These are phyloP conservation scores for Vireo altiloquus DNA, from an alignment of 2,113 vertebrate species.

Conservation along the genomic window DNA sequence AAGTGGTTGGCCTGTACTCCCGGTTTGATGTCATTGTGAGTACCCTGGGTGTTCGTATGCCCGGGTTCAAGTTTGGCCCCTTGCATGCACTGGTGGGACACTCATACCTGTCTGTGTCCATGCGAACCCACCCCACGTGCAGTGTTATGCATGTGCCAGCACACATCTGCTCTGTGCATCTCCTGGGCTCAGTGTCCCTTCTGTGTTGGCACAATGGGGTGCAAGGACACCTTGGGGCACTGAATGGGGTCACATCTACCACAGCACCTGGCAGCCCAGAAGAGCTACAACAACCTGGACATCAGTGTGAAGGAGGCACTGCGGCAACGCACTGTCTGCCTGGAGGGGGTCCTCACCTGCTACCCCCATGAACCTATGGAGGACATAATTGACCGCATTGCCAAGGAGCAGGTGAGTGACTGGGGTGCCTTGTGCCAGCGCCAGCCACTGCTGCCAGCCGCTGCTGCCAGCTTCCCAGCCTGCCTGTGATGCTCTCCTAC, in stretches of 20 bases:
- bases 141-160: rapidly evolving
- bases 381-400: conserved; percentile 84
- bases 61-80: not conserved
- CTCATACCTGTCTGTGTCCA: rapidly evolving
- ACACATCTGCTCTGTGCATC: not conserved
- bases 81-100: not conserved
- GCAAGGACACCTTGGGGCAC: rapidly evolving
- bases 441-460: rapidly evolving
- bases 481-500: not conserved
- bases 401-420: conserved; percentile 79
- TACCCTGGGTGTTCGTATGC: not conserved
- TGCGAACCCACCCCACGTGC: not conserved
- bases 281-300: conserved; percentile 90
- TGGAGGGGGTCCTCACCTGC: conserved; percentile 91
- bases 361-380: conserved; percentile 85
- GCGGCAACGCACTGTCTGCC: conserved; percentile 70
- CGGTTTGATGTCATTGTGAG: conserved; percentile 96
- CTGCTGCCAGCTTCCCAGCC: rapidly evolving
- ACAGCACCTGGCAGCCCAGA: conserved; percentile 88
- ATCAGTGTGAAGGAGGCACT: conserved; percentile 85
- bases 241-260: not conserved
- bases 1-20: conserved; percentile 91
- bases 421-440: rapidly evolving
- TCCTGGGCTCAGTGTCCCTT: not conserved
- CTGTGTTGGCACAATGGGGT: no score